Evolutionary conservation across 2,113 vertebrate genomes (phyloP).

Genomic region (Romanogobio albipinnatus): DNA sequence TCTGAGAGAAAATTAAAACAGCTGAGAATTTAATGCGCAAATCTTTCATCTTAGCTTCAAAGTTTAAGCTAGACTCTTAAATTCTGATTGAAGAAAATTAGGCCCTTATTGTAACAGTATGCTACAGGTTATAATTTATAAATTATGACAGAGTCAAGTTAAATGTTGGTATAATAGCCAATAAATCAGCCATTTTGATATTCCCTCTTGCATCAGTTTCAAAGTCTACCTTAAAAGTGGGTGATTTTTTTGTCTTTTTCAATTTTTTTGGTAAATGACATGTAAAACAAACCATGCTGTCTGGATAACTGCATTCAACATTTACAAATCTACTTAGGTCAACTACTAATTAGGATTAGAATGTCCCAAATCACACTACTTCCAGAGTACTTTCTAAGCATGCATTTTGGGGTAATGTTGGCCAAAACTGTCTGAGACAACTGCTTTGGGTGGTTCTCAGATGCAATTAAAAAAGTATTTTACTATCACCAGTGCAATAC

Average conservation of each 20-base stretch:
- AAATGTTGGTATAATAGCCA: background rate
- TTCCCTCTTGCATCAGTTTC: background rate
- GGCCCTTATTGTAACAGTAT: background rate
- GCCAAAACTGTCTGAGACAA: background rate
- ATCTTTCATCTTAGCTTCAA: conserved; percentile 11
- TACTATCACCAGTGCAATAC: background rate
- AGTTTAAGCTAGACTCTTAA: background rate
- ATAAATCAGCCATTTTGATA: background rate
- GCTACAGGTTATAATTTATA: background rate
- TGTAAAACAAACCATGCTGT: background rate
- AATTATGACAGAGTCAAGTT: background rate
- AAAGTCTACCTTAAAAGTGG: background rate
- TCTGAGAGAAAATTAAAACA: background rate
- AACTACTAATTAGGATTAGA: background rate
- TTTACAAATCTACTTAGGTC: background rate
- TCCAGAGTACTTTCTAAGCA: background rate
- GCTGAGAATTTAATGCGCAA: background rate
- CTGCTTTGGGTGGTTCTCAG: background rate
- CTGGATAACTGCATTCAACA: background rate
- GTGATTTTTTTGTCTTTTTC: no score
- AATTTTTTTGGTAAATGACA: background rate
- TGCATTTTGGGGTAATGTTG: background rate
- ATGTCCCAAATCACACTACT: background rate
- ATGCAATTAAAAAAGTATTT: background rate
- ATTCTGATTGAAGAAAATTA: background rate